Evolutionary conservation across 2,113 vertebrate species (phyloP).

Genomic region (Pygoscelis adeliae): DNA sequence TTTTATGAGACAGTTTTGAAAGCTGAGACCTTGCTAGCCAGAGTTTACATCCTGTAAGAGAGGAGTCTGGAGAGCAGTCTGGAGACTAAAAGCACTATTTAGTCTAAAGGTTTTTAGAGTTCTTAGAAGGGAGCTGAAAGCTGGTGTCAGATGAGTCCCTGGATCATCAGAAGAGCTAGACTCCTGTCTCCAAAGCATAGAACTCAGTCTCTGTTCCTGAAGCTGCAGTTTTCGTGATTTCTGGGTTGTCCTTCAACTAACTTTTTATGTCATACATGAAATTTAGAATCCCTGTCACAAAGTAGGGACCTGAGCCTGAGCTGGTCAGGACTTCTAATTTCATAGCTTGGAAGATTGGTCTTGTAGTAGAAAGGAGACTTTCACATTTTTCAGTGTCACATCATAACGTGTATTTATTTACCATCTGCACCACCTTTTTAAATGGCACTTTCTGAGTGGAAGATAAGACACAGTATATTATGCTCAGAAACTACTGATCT

Average conservation of each 20-base stretch:
- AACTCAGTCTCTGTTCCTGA: background rate
- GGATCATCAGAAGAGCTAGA: background rate
- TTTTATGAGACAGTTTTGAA: background rate
- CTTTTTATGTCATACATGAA: background rate
- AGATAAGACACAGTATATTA: background rate
- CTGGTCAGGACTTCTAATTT: background rate
- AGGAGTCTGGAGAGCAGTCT: background rate
- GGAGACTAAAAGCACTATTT: background rate
- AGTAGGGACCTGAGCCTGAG: background rate
- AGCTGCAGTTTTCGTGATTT: background rate
- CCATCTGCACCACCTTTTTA: background rate
- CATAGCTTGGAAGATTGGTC: background rate
- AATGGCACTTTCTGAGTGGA: background rate
- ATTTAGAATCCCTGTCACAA: background rate
- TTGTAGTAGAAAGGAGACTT: background rate
- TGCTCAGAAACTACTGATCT: background rate
- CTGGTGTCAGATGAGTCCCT: background rate
- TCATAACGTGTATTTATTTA: background rate
- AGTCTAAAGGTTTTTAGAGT: background rate
- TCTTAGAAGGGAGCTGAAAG: background rate
- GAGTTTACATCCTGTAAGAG: background rate
- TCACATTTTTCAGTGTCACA: background rate
- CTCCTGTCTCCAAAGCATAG: background rate
- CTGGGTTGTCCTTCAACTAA: background rate
- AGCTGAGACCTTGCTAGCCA: background rate